phyloP scores from a whole-genome alignment of 2,888 invertebrate genomes.

The Halictus ligatus region DNA sequence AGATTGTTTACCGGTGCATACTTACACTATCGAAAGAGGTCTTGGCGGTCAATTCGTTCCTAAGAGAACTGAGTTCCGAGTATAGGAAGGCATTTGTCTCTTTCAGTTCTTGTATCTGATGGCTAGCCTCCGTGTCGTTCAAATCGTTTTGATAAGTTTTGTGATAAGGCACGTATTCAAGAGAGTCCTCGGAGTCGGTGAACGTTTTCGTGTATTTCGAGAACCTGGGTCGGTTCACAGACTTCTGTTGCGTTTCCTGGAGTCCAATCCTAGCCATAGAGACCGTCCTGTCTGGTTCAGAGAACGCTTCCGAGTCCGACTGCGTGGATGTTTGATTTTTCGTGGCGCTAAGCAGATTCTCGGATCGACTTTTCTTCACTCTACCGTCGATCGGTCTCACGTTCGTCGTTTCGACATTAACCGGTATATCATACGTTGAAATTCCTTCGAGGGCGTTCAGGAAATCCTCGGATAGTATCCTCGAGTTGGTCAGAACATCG shows the following conservation, averaged over 20 bases:
- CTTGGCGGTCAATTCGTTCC: slow-evolving; percentile 72
- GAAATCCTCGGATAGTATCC: slow-evolving; percentile 79
- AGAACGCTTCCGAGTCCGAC: slow-evolving; percentile 94
- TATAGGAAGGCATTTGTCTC: slow-evolving; percentile 77
- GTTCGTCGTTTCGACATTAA: slow-evolving; percentile 21
- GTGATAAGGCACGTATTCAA: slow-evolving; percentile 78
- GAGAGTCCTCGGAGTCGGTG: slow-evolving; percentile 82
- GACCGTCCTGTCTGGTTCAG: slow-evolving; percentile 93
- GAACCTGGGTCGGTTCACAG: slow-evolving; percentile 68
- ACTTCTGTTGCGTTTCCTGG: slow-evolving; percentile 83
- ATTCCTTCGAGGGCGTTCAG: slow-evolving; percentile 76
- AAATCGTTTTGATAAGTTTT: slow-evolving; percentile 75
- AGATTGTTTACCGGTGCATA: not conserved
- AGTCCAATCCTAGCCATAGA: slow-evolving; percentile 92
- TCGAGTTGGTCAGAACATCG: slow-evolving; percentile 78
- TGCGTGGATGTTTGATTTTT: slow-evolving; percentile 77
- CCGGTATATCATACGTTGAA: slow-evolving; percentile 53
- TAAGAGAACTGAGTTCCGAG: slow-evolving; percentile 74
- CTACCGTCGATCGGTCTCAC: slow-evolving; percentile 50
- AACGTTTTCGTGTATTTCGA: slow-evolving; percentile 76
- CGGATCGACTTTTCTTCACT: slow-evolving; percentile 73
- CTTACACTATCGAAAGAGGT: slow-evolving; percentile 72
- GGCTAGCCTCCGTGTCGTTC: slow-evolving; percentile 73
- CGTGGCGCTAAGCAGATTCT: slow-evolving; percentile 65
- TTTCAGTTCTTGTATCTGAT: slow-evolving; percentile 77